phyloP scores from a whole-genome alignment of 2,113 vertebrate species.

The Lasiurus cinereus region DNA sequence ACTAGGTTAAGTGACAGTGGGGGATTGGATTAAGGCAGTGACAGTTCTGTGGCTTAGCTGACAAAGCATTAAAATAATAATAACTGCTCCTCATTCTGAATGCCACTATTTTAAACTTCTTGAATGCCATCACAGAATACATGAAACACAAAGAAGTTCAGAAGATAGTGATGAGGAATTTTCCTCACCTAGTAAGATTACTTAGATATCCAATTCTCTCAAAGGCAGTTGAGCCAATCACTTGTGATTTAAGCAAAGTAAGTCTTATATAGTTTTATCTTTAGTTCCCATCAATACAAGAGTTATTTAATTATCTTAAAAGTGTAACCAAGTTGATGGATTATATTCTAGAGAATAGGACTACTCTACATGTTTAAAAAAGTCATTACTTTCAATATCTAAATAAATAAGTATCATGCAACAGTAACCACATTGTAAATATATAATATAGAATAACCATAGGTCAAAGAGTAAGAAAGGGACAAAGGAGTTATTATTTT shows the following conservation, averaged over 20 bases:
- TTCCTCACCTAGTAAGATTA: slow-evolving; percentile 9
- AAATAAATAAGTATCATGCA: slow-evolving; percentile 39
- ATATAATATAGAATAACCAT: slow-evolving; percentile 41
- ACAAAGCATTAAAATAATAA: not conserved
- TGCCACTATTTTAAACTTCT: not conserved
- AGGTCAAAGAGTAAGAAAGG: slow-evolving; percentile 1
- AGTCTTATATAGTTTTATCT: slow-evolving; percentile 1
- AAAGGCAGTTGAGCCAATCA: slow-evolving; percentile 26
- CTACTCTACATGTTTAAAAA: not conserved
- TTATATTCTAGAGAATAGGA: slow-evolving; percentile 61
- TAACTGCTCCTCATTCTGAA: slow-evolving; percentile 5
- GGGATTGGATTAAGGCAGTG: not conserved
- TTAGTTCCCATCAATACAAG: slow-evolving; percentile 17
- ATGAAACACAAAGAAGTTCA: slow-evolving; percentile 36
- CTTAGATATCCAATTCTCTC: slow-evolving; percentile 14
- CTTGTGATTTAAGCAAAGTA: slow-evolving; percentile 9
- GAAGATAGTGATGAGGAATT: slow-evolving; percentile 21
- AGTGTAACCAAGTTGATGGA: not conserved
- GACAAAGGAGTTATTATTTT: slow-evolving; percentile 28
- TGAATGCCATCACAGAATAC: not conserved
- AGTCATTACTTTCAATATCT: not conserved
- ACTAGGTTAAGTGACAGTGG: not conserved
- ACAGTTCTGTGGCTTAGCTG: not conserved
- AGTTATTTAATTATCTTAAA: slow-evolving; percentile 53
- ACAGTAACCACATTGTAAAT: slow-evolving; percentile 51